Percentiles rank a stretch among this genome's conserved stretches.
phyloP scores from a whole-genome alignment of 2,888 invertebrate genomes.

The Andrena marginata region DNA sequence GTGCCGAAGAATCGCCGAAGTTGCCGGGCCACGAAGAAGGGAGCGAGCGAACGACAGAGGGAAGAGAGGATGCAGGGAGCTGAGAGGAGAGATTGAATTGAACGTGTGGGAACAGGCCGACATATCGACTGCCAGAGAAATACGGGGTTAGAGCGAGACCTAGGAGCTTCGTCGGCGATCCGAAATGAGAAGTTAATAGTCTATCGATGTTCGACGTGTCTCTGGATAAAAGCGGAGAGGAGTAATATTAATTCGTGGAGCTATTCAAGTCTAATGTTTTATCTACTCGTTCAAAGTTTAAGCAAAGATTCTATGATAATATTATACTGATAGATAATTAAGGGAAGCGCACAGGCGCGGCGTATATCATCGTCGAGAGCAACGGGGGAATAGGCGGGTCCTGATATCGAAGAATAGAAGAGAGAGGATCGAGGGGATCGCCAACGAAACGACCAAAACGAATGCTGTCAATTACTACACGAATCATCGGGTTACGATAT shows the following conservation, averaged over 20 bases:
- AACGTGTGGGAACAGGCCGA: slow-evolving; percentile 53
- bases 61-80: background rate
- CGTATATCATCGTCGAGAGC: slow-evolving; percentile 23
- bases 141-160: background rate
- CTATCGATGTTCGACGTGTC: slow-evolving; percentile 41
- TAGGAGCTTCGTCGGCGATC: background rate
- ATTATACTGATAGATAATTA: slow-evolving; percentile 20
- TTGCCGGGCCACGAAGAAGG: background rate
- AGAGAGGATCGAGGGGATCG: slow-evolving; percentile 13
- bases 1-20: background rate
- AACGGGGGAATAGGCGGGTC: slow-evolving; percentile 2
- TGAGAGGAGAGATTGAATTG: slow-evolving; percentile 14
- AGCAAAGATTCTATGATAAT: slow-evolving; percentile 50
- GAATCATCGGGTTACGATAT: slow-evolving; percentile 75
- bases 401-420: slow-evolving; percentile 1
- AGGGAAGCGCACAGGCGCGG: slow-evolving; percentile 31
- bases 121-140: slow-evolving; percentile 36
- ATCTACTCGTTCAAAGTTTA: slow-evolving; percentile 60
- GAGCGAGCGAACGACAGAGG: background rate
- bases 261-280: slow-evolving; percentile 57
- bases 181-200: slow-evolving; percentile 13
- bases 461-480: slow-evolving; percentile 81
- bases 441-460: slow-evolving; percentile 68
- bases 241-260: slow-evolving; percentile 50
- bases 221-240: slow-evolving; percentile 13